Percentiles rank a stretch among this genome's conserved stretches.
phyloP scores from a whole-genome alignment of 1,140 invertebrate species.

The Aphidius ervi region DNA sequence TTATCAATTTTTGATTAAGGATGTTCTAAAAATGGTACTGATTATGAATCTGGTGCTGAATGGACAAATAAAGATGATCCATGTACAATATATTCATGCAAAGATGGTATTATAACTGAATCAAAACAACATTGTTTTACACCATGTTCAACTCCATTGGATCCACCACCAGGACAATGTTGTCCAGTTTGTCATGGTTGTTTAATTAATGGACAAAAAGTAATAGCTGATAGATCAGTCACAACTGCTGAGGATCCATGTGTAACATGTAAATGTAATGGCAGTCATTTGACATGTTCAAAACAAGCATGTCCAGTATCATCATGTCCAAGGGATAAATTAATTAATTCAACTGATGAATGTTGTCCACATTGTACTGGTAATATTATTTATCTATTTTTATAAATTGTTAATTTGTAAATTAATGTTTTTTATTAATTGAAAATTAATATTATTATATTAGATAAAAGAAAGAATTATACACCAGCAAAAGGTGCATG shows the following conservation, averaged over 20 bases:
- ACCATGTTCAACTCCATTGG: slow-evolving; percentile 68
- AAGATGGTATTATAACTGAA: slow-evolving; percentile 79
- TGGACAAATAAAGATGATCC: slow-evolving; percentile 69
- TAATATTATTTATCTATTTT: slow-evolving; percentile 16
- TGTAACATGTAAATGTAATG: slow-evolving; percentile 75
- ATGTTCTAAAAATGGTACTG: slow-evolving; percentile 68
- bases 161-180: slow-evolving; percentile 70
- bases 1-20: slow-evolving; percentile 51
- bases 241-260: slow-evolving; percentile 80
- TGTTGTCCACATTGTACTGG: slow-evolving; percentile 82
- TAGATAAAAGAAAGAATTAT: slow-evolving; percentile 35
- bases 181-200: slow-evolving; percentile 81
- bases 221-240: slow-evolving; percentile 70
- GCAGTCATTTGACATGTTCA: slow-evolving; percentile 69
- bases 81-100: slow-evolving; percentile 68
- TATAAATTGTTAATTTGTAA: no score
- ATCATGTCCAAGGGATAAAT: slow-evolving; percentile 66
- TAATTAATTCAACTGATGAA: slow-evolving; percentile 64
- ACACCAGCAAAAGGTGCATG: slow-evolving; percentile 59
- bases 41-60: slow-evolving; percentile 70
- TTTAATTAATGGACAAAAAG: slow-evolving; percentile 65
- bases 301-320: slow-evolving; percentile 83
- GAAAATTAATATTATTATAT: no score
- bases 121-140: slow-evolving; percentile 74
- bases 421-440: no score